These are phyloP conservation scores for Liasis olivaceus DNA, from an alignment of 2,797 vertebrate genomes.

Conservation along the genomic window DNA sequence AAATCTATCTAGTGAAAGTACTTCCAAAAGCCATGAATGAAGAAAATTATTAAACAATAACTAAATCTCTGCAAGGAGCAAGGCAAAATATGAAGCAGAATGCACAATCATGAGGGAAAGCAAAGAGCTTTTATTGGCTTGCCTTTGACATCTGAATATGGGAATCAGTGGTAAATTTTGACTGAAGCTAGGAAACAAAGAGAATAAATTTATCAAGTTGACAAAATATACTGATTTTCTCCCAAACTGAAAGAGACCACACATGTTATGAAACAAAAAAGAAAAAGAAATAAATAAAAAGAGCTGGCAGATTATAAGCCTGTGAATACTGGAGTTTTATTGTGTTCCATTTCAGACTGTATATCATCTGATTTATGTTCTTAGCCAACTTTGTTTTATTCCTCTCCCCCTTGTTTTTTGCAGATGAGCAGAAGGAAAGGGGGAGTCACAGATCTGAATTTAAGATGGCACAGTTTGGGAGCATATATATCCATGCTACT, in stretches of 20 bases:
- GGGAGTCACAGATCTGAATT: background rate
- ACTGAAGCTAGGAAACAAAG: slow-evolving; percentile 38
- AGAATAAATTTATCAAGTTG: slow-evolving; percentile 34
- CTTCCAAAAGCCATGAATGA: slow-evolving; percentile 31
- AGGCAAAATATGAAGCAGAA: slow-evolving; percentile 25
- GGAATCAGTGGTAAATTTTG: slow-evolving; percentile 45
- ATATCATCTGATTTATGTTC: slow-evolving; percentile 33
- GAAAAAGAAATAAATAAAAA: background rate
- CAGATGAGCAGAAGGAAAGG: slow-evolving; percentile 13
- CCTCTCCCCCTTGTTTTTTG: background rate
- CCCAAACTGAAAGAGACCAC: slow-evolving; percentile 6
- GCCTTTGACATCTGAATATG: slow-evolving; percentile 30
- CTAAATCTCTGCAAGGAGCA: slow-evolving; percentile 12
- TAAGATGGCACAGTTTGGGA: background rate
- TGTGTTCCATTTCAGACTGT: slow-evolving; percentile 33
- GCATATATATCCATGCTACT: background rate
- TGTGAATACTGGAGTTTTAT: slow-evolving; percentile 36
- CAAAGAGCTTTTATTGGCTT: slow-evolving; percentile 18
- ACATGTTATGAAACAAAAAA: slow-evolving; percentile 9
- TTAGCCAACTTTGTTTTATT: slow-evolving; percentile 22
- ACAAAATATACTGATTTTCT: slow-evolving; percentile 43
- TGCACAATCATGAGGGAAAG: slow-evolving; percentile 3
- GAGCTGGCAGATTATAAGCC: background rate
- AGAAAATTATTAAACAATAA: slow-evolving; percentile 35
- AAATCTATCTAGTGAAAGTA: background rate